Conservation (phyloP, 2,888 invertebrate species). For the Mesodorylaimus sp. region DNA sequence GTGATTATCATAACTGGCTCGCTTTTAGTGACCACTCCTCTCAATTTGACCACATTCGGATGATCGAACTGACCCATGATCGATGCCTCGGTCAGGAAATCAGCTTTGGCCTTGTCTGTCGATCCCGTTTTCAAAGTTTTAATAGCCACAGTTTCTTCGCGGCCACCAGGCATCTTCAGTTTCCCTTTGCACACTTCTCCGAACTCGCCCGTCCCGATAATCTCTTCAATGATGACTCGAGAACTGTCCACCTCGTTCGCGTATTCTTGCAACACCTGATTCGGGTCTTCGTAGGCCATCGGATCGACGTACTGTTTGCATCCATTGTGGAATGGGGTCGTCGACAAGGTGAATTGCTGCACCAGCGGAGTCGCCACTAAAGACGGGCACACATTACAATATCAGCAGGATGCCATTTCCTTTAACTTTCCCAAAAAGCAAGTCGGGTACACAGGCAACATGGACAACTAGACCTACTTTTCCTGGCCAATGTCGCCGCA, state of each 20-base stretch:
- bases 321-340: conserved; percentile 7
- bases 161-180: not conserved
- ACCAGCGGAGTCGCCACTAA: no score
- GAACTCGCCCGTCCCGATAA: conserved; percentile 96
- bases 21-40: conserved; percentile 25
- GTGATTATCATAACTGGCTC: conserved; percentile 81
- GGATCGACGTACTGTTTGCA: conserved; percentile 68
- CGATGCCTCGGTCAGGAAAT: conserved; percentile 93
- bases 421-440: no score
- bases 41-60: conserved; percentile 92
- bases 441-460: no score
- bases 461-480: no score
- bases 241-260: conserved; percentile 93
- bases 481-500: no score
- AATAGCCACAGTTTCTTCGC: conserved; percentile 70
- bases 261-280: conserved; percentile 91
- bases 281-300: conserved; percentile 96
- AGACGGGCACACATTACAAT: no score
- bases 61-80: conserved; percentile 99
- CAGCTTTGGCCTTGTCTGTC: conserved; percentile 83
- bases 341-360: not conserved
- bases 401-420: conserved; percentile 40
- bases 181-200: conserved; percentile 86
- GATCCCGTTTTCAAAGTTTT: conserved; percentile 69
- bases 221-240: conserved; percentile 91